Percentiles rank a stretch among this genome's conserved stretches.
These are phyloP conservation scores for Iguana delicatissima DNA, from an alignment of 2,797 vertebrate species.

Conservation along the genomic window DNA sequence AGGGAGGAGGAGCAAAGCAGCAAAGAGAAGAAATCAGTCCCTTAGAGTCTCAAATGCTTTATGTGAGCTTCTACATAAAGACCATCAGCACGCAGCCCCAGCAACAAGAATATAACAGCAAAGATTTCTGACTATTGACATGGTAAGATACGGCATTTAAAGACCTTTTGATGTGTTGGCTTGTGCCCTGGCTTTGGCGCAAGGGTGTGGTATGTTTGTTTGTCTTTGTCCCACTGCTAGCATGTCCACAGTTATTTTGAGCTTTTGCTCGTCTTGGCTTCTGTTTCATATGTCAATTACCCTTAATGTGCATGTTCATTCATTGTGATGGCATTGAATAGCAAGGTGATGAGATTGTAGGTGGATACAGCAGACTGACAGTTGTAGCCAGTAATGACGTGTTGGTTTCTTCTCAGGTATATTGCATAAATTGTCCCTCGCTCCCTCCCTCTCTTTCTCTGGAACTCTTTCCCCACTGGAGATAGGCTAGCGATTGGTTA, in stretches of 20 bases:
- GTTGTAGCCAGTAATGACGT: slow-evolving; percentile 33
- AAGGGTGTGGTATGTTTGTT: slow-evolving; percentile 51
- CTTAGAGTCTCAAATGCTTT: slow-evolving; percentile 73
- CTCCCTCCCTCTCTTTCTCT: slow-evolving; percentile 18
- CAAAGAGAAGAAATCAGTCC: slow-evolving; percentile 59
- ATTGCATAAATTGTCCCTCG: slow-evolving; percentile 6
- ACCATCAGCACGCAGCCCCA: slow-evolving; percentile 45
- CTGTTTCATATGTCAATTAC: neutral
- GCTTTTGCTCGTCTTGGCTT: slow-evolving; percentile 21
- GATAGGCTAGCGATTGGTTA: rapidly evolving
- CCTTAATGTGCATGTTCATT: neutral
- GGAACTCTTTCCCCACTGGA: slow-evolving; percentile 6
- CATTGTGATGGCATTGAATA: slow-evolving; percentile 44
- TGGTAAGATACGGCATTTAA: slow-evolving; percentile 69
- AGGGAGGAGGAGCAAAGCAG: slow-evolving; percentile 72
- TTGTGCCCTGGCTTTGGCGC: slow-evolving; percentile 48
- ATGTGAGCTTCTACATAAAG: slow-evolving; percentile 70
- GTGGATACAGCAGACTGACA: slow-evolving; percentile 62
- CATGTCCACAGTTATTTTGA: slow-evolving; percentile 25
- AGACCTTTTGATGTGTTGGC: slow-evolving; percentile 53
- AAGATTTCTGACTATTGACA: slow-evolving; percentile 67
- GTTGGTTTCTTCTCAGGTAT: slow-evolving; percentile 55
- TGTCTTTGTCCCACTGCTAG: slow-evolving; percentile 42
- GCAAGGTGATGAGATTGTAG: slow-evolving; percentile 45
- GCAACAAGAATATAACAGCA: slow-evolving; percentile 53